phyloP scores from a whole-genome alignment of 1,140 invertebrate species.

The Metopolophium dirhodum region DNA sequence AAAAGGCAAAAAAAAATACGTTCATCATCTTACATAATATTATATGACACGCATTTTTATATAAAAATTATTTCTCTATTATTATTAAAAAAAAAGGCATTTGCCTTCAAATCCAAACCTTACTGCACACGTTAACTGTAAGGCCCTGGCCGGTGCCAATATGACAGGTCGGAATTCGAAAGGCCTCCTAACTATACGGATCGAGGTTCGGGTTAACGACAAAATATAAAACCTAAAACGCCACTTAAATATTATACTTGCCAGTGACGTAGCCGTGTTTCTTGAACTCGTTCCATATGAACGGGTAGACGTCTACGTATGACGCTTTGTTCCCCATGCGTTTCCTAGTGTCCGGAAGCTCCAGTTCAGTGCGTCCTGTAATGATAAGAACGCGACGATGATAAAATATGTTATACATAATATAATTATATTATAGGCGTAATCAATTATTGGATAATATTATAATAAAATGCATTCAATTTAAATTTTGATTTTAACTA shows the following conservation, averaged over 20 bases:
- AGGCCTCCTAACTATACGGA: background rate
- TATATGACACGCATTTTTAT: too few species aligned
- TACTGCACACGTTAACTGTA: too few species aligned
- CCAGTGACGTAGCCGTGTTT: conserved; percentile 72
- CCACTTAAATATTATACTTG: conserved; percentile 58
- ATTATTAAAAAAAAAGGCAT: too few species aligned
- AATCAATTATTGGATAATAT: background rate
- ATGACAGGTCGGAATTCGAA: background rate
- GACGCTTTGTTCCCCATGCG: conserved; percentile 71
- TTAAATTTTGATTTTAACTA: background rate
- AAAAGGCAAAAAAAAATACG: too few species aligned
- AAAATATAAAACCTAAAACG: background rate
- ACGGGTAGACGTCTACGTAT: conserved; percentile 80
- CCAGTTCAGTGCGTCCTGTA: conserved; percentile 78
- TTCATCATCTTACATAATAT: too few species aligned
- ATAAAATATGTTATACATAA: background rate
- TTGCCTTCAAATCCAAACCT: too few species aligned
- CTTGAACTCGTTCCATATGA: conserved; percentile 80
- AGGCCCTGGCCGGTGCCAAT: background rate
- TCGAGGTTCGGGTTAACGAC: background rate
- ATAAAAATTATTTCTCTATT: too few species aligned
- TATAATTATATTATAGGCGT: background rate
- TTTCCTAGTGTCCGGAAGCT: conserved; percentile 85
- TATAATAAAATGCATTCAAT: too few species aligned
- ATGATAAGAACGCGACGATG: background rate